Evolutionary conservation across 1,140 invertebrate genomes (phyloP).

Genomic region (Samia ricini): DNA sequence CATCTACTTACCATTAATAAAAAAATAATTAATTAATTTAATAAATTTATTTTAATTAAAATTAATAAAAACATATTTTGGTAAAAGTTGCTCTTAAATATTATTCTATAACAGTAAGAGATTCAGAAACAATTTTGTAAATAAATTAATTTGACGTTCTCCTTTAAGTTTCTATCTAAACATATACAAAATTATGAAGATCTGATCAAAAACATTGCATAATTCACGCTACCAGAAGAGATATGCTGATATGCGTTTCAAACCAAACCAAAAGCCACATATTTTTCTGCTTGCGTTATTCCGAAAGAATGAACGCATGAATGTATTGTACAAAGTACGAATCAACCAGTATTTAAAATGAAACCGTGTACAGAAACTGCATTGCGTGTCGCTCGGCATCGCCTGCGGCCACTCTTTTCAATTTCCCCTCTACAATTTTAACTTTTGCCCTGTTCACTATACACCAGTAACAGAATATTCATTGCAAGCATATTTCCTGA

Average conservation of each 20-base stretch:
- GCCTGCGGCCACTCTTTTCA: conserved; percentile 34
- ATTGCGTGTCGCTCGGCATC: conserved; percentile 29
- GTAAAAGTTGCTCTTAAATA: too few relatives aligned
- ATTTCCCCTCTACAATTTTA: conserved; percentile 31
- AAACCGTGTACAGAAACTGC: conserved; percentile 14
- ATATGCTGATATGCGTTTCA: conserved; percentile 21
- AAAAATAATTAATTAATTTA: too few relatives aligned
- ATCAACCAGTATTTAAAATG: conserved; percentile 8
- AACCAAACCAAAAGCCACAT: conserved; percentile 28
- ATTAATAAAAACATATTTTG: too few relatives aligned
- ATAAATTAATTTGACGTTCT: neutral
- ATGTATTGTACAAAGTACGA: conserved; percentile 37
- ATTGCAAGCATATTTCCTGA: conserved; percentile 33
- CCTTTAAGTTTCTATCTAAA: neutral
- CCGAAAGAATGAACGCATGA: conserved; percentile 35
- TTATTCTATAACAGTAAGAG: too few relatives aligned
- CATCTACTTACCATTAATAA: too few relatives aligned
- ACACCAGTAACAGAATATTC: conserved; percentile 42
- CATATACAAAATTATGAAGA: neutral
- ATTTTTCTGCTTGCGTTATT: conserved; percentile 44
- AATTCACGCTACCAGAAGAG: conserved; percentile 12
- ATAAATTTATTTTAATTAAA: too few relatives aligned
- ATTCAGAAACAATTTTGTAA: neutral
- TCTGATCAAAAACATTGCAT: conserved; percentile 1
- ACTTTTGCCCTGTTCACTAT: conserved; percentile 37